A percentile compares a stretch with the other conserved stretches of the same genome.
Evolutionary conservation across 2,113 vertebrate species (phyloP).

Genomic region (Lontra canadensis): DNA sequence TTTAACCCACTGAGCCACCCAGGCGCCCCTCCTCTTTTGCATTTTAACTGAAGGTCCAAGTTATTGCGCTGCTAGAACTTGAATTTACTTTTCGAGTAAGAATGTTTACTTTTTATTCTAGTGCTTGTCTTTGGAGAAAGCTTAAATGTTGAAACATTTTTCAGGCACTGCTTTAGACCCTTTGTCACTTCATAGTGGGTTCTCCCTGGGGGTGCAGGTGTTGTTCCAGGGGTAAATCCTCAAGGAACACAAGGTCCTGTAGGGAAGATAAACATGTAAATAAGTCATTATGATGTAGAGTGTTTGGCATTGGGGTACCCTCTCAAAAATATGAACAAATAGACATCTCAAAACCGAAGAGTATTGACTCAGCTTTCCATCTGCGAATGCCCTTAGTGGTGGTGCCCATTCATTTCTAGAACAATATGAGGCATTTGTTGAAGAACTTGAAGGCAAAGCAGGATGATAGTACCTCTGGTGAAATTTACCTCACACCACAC

Average conservation of each 20-base stretch:
- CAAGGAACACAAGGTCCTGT: neutral
- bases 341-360: constrained; percentile 34
- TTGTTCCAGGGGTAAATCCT: constrained; percentile 52
- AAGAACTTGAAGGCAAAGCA: constrained; percentile 30
- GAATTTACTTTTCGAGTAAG: constrained; percentile 38
- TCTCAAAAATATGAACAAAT: constrained; percentile 58
- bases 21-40: too few relatives aligned
- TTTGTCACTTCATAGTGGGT: constrained; percentile 44
- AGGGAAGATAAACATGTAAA: constrained; percentile 11
- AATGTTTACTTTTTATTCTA: constrained; percentile 59
- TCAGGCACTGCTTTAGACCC: neutral
- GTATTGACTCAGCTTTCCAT: neutral
- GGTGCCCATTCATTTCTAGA: constrained; percentile 25
- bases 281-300: neutral
- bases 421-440: neutral
- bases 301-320: neutral
- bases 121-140: constrained; percentile 42
- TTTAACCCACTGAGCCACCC: too few relatives aligned
- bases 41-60: constrained; percentile 38
- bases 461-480: neutral
- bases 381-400: neutral
- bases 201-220: constrained; percentile 1
- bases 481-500: constrained; percentile 1
- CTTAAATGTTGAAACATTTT: constrained; percentile 43
- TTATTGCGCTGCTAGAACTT: constrained; percentile 21